Percentiles rank a stretch among this genome's conserved stretches.
Conservation (phyloP, 35 echinoderm and acorn worm genomes). For the Heliocidaris tuberculata region DNA sequence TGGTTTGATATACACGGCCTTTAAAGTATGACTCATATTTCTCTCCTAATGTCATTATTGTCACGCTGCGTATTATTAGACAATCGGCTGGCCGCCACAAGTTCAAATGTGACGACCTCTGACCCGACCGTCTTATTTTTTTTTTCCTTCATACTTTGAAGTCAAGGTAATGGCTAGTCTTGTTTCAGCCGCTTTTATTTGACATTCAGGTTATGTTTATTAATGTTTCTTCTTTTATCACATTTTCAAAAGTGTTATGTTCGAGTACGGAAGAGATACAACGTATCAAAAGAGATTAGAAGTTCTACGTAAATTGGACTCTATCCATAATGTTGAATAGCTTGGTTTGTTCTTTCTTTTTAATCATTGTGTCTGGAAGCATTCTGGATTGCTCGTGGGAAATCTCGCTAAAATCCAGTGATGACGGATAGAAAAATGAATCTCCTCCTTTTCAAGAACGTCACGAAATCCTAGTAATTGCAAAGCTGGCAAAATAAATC, state of each 20-base stretch:
- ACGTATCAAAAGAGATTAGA: too few species aligned
- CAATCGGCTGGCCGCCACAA: not conserved
- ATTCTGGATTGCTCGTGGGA: not conserved
- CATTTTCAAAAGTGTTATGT: not conserved
- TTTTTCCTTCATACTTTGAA: not conserved
- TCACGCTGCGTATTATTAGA: not conserved
- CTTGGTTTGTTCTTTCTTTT: not conserved
- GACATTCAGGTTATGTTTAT: not conserved
- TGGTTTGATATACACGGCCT: too few species aligned
- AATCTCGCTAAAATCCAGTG: not conserved
- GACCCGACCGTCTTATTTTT: not conserved
- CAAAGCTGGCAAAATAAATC: not conserved
- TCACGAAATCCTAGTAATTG: constrained; percentile 4
- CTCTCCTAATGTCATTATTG: not conserved
- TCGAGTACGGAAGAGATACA: not conserved
- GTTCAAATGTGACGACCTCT: not conserved
- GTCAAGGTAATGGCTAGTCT: not conserved
- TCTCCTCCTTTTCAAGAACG: not conserved
- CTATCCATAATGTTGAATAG: too few species aligned
- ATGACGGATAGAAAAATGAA: not conserved
- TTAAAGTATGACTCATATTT: constrained; percentile 13
- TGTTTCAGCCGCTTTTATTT: not conserved
- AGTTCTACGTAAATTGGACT: too few species aligned
- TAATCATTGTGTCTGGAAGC: not conserved
- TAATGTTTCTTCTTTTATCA: not conserved